Base-by-base conservation (phyloP, 64 coral and sea anemone genomes). In the Cladopsammia gracilis region DNA sequence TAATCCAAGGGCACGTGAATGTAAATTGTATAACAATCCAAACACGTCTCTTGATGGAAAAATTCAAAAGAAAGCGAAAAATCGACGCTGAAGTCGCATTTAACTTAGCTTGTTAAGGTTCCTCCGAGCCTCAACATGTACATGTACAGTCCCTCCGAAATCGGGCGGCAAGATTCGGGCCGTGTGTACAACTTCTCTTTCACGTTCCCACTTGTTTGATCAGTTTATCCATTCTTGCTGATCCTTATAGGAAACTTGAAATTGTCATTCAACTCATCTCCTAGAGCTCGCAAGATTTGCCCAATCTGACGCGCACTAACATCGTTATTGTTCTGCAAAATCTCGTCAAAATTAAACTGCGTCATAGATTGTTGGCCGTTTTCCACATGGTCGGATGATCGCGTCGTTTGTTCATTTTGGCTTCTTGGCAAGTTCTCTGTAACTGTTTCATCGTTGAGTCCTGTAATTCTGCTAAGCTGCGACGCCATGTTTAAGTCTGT, bases 321-420 rank as follows among this genome's bases (percentile, higher is more conserved):
- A 48, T 94, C 70, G 83, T 97, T 97, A 78, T 97, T 97, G 75
- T 97, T 97, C 58, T 65, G 71, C 86, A 53, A 94, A 76, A 89
- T 24, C 66, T 84, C 78, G 62, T 23, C 50, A 64, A 93, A 87
- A 81, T 82, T 58, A 43, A 65, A 76, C 83, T 90, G 65, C 77
- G 59, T 91, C 77, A 64, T 42, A 79, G 60, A 75, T 89, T 67
- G 89, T 72, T 58, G 85, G 50, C 75, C 73, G 73, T 86, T 95
- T 66, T 84, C 88, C 92, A 83, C 48, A 81, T 78, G 76, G 87
- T 60, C 92, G 18, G 58, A n/a, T 84, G 92, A 89, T 94, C 87
- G 69, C 12, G 78, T 25, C 67, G 48, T 59, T 7, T 64, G 77
- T 24, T 34, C 25, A 84, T 76, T 83, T 89, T 94, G 65, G 73